These are phyloP conservation scores for Proctacanthus coquilletti DNA, from an alignment of 1,140 invertebrate genomes.

Conservation along the genomic window DNA sequence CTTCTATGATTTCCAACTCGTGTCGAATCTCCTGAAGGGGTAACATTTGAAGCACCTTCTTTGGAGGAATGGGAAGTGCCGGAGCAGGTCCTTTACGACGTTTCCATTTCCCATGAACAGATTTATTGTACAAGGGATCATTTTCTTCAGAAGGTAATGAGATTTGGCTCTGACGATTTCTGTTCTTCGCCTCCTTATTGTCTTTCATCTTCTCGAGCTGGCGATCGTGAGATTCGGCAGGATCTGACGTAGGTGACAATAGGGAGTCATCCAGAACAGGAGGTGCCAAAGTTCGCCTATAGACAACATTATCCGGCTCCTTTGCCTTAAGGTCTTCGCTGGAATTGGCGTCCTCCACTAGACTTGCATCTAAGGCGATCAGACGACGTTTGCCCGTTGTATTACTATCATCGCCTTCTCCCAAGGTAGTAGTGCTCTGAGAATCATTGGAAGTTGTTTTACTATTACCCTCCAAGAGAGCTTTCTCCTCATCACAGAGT, in stretches of 20 bases:
- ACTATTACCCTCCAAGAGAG: conserved; percentile 14
- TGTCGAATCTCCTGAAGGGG: conserved; percentile 53
- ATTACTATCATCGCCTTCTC: no score
- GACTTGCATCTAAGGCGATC: conserved; percentile 15
- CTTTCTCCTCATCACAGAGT: conserved; percentile 6
- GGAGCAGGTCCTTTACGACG: conserved; percentile 67
- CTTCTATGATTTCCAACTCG: conserved; percentile 65
- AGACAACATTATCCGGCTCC: conserved; percentile 13
- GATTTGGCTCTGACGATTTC: conserved; percentile 35
- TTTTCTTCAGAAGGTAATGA: conserved; percentile 9
- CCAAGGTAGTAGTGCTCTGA: no score
- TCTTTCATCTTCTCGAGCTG: conserved; percentile 36
- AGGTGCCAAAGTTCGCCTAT: conserved; percentile 16
- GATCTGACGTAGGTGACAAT: no score
- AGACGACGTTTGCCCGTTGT: no score
- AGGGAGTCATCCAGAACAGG: background rate
- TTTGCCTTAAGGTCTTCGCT: background rate
- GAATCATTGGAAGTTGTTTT: no score
- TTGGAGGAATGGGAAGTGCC: conserved; percentile 38
- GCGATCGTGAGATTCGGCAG: conserved; percentile 7
- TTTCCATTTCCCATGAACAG: conserved; percentile 50
- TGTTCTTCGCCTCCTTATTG: conserved; percentile 41
- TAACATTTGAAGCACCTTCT: conserved; percentile 49
- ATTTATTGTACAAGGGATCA: conserved; percentile 34
- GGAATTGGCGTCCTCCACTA: conserved; percentile 6